Percentiles rank a stretch among this genome's conserved stretches.
These are phyloP conservation scores for Arctopsyche grandis DNA, from an alignment of 1,140 invertebrate species.

Conservation along the genomic window DNA sequence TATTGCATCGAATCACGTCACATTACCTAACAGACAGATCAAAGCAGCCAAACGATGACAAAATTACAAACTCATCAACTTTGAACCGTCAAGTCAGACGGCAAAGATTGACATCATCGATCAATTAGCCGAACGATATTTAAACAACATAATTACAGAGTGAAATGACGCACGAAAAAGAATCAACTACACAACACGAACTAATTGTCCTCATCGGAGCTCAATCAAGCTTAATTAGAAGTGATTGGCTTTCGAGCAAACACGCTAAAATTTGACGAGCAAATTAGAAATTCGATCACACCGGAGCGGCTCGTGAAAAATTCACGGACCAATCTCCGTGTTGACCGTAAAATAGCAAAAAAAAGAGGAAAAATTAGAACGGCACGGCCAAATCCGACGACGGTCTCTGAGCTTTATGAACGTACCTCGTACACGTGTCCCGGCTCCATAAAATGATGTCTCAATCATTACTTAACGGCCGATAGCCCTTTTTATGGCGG, in stretches of 20 bases:
- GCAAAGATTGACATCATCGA: too few species aligned
- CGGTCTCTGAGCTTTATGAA: neutral
- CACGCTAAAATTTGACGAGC: constrained; percentile 1
- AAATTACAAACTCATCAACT: too few species aligned
- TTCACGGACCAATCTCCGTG: constrained; percentile 15
- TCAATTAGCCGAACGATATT: too few species aligned
- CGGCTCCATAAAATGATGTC: constrained; percentile 45
- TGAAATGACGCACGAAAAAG: too few species aligned
- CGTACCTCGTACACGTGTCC: neutral
- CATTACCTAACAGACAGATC: too few species aligned
- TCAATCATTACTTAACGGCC: constrained; percentile 53
- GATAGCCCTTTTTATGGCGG: constrained; percentile 43
- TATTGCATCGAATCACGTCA: too few species aligned
- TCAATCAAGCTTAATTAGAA: neutral
- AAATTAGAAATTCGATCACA: constrained; percentile 19
- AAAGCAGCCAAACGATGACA: too few species aligned
- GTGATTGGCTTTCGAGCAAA: neutral
- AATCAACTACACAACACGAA: too few species aligned
- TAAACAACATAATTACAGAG: too few species aligned
- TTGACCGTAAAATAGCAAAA: neutral
- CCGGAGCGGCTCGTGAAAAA: neutral
- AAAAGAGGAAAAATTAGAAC: too few species aligned
- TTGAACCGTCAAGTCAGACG: too few species aligned
- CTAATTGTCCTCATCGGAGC: too few species aligned
- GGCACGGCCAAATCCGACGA: neutral